These are phyloP conservation scores for Puffinus mauretanicus DNA, from an alignment of 2,113 vertebrate species.

Conservation along the genomic window DNA sequence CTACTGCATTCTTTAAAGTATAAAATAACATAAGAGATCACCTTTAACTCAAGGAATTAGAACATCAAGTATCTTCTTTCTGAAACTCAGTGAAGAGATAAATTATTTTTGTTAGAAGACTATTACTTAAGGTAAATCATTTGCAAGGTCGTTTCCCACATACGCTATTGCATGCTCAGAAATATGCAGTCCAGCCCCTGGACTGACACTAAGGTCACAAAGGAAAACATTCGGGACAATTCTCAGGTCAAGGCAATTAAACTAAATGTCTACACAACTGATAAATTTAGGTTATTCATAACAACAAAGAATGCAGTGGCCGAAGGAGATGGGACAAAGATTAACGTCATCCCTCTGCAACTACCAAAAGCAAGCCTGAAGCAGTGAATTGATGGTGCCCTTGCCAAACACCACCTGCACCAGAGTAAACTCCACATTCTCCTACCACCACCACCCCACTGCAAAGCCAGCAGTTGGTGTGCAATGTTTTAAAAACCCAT, in stretches of 20 bases:
- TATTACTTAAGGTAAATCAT: neutral
- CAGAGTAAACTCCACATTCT: neutral
- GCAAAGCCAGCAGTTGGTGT: neutral
- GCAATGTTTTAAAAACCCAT: neutral
- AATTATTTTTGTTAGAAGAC: neutral
- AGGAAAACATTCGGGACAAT: neutral
- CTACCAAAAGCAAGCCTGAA: neutral
- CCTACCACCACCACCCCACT: neutral
- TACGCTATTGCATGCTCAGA: neutral
- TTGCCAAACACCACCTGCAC: neutral
- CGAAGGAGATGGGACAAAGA: rapidly evolving
- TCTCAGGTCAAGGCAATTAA: neutral
- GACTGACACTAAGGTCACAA: neutral
- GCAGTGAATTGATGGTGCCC: neutral
- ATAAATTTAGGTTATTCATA: neutral
- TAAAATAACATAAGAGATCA: neutral
- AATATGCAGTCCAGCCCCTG: neutral
- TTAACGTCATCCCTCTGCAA: neutral
- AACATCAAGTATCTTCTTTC: neutral
- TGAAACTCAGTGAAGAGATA: neutral
- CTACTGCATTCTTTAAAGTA: neutral
- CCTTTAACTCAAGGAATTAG: neutral
- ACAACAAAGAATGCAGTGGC: neutral
- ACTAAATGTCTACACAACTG: neutral
- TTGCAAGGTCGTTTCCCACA: neutral